Percentiles rank a stretch among this genome's conserved stretches.
These are phyloP conservation scores for Pristionchus pacificus DNA, from an alignment of 1,140 invertebrate species.

Conservation along the genomic window DNA sequence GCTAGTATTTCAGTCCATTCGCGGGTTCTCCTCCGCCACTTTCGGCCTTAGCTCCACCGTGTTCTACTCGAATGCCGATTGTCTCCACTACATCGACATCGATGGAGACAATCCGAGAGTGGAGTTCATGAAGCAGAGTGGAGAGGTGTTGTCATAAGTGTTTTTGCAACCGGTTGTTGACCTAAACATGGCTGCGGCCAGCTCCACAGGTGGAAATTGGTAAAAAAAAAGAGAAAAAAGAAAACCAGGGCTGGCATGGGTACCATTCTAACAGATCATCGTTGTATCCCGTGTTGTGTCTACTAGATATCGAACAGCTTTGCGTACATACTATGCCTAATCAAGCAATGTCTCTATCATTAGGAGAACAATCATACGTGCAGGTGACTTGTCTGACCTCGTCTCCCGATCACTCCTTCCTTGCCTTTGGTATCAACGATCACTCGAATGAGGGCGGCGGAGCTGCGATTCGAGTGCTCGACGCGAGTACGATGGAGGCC, in stretches of 20 bases:
- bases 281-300: no score
- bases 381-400: background rate
- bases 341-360: no score
- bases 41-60: background rate
- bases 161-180: no score
- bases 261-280: no score
- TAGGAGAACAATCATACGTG: background rate
- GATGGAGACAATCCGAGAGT: background rate
- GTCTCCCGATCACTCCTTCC: background rate
- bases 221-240: no score
- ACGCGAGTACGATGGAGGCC: background rate
- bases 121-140: background rate
- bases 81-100: background rate
- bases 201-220: no score
- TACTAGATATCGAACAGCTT: no score
- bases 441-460: background rate
- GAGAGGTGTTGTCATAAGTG: no score
- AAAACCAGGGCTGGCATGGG: no score
- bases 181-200: no score
- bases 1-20: background rate
- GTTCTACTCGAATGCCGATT: background rate
- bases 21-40: background rate
- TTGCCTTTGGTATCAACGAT: background rate
- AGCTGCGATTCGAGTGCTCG: background rate
- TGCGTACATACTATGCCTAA: no score